Evolutionary conservation across 2,113 vertebrate species (phyloP).

Genomic region (Heliornis fulica): DNA sequence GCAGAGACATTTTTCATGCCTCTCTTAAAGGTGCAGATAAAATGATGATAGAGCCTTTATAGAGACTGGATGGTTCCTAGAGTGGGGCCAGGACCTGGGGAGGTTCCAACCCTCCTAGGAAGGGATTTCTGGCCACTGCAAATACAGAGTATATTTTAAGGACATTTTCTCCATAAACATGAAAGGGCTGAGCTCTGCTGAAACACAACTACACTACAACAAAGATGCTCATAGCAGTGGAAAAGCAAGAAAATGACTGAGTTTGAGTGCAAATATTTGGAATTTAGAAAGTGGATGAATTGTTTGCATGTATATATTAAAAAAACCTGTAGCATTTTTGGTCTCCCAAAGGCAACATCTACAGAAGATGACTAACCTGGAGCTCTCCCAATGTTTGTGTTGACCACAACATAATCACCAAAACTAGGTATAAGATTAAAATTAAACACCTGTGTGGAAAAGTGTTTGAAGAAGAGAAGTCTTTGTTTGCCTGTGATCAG

Average conservation of each 20-base stretch:
- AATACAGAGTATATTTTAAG: background rate
- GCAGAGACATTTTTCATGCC: background rate
- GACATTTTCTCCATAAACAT: background rate
- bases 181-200: background rate
- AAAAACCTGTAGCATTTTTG: background rate
- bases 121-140: background rate
- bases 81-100: background rate
- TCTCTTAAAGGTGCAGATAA: background rate
- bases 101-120: background rate
- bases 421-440: background rate
- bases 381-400: background rate
- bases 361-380: background rate
- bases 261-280: background rate
- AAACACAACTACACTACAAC: background rate
- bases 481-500: conserved; percentile 5
- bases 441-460: background rate
- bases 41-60: background rate
- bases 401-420: background rate
- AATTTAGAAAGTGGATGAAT: background rate
- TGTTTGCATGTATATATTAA: background rate
- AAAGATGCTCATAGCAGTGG: background rate
- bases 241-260: background rate
- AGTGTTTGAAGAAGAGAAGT: conserved; percentile 2
- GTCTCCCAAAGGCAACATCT: background rate
- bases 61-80: background rate